Conservation (phyloP, 2,888 invertebrate genomes). For the Xylota segnis region DNA sequence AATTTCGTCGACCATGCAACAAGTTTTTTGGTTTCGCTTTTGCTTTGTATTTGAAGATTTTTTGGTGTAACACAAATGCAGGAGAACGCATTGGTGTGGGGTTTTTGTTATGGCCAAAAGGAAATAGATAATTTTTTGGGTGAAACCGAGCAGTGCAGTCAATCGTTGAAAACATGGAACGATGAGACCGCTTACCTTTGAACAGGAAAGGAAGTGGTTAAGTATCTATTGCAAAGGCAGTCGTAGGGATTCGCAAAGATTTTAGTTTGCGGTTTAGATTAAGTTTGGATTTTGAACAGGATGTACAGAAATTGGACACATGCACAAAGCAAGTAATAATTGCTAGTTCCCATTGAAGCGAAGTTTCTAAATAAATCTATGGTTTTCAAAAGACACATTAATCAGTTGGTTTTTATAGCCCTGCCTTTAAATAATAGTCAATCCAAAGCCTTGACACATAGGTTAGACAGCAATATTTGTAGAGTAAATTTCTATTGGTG, state of each 20-base stretch:
- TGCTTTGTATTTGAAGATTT: slow-evolving; percentile 16
- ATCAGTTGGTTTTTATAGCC: no score
- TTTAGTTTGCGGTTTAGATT: slow-evolving; percentile 29
- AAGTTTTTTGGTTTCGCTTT: slow-evolving; percentile 59
- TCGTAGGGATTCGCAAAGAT: slow-evolving; percentile 53
- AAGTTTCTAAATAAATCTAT: no score
- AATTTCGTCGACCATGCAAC: slow-evolving; percentile 67
- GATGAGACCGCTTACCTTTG: slow-evolving; percentile 11
- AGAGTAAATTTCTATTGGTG: no score
- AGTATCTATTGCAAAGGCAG: slow-evolving; percentile 47
- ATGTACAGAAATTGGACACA: not conserved
- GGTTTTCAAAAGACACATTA: no score
- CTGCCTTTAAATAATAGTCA: no score
- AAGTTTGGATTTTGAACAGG: not conserved
- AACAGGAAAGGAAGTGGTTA: slow-evolving; percentile 66
- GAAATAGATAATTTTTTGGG: slow-evolving; percentile 65
- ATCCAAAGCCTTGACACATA: no score
- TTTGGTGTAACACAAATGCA: slow-evolving; percentile 39
- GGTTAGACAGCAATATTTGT: no score
- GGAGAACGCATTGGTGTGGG: slow-evolving; percentile 32
- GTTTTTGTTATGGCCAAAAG: slow-evolving; percentile 29
- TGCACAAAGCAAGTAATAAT: not conserved
- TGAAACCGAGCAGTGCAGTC: slow-evolving; percentile 23
- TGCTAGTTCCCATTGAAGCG: no score
- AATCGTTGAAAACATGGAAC: slow-evolving; percentile 18